Evolutionary conservation across 2,113 vertebrate species (phyloP), one percentile per base, ranked within the genome.

Genomic region (Podilymbus podiceps): DNA sequence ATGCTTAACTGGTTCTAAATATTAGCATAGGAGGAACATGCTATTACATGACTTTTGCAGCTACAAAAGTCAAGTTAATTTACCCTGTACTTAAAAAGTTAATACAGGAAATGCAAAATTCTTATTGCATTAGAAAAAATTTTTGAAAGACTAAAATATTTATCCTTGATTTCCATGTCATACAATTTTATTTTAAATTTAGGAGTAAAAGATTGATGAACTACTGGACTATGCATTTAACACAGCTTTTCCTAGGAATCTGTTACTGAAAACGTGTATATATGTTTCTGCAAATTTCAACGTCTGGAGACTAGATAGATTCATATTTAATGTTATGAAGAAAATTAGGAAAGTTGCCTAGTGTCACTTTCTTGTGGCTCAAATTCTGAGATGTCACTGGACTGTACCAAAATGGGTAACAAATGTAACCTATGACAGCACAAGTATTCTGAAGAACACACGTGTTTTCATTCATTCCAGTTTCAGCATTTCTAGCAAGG

Each of bases 281-380:
- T 5, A 59, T 2, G 2, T 74, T 75, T 90, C 86, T 74, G n/a
- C 33, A 93, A 90, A 93, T 78, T 87, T 90, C 62, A 88, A 0
- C 0, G 0, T 50, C 55, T 96, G 75, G 31, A 76, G 40, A 76
- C n/a, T 58, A 71, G 60, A 71, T 1, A 52, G 44, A 27, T 87
- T 88, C 72, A 74, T 76, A 88, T 75, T 96, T 78, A 91, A 16
- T 31, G 31, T 46, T 79, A 95, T 89, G 89, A 95, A 89, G 25
- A 95, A 63, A 96, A 95, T 78, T 35, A 92, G 49, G 22, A 53
- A 96, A 93, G 64, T 28, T 73, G 63, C 42, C 24, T 31, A 50
- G 31, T 62, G 59, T 62, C 81, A 82, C 59, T 40, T 93, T 87
- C 52, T 59, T 88, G 58, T 76, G 62, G 67, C 9, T 24, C 27